Evolutionary conservation across 37 sponge, comb jelly and placozoan species (phyloP), one percentile per base, ranked within the genome.

Genomic region (Crambe crambe): DNA sequence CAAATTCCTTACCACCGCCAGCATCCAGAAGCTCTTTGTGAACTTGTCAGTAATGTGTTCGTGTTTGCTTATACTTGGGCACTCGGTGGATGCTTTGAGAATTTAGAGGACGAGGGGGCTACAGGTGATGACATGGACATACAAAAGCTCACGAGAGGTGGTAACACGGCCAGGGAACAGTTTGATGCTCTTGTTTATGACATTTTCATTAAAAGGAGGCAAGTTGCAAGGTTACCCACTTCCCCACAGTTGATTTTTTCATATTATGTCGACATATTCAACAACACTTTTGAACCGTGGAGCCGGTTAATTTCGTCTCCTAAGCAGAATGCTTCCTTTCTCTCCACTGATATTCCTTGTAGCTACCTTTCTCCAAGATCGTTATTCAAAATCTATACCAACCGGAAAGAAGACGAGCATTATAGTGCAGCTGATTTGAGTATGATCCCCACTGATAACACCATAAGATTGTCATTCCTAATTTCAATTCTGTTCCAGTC

Each of bases 111-210:
- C 15, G 68, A 62, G n/a, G 5, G 22, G 9, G 35, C 3, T 47
- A 47, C 10, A 15, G 31, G 9, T 1, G 61, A 22, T 23, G 36
- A n/a, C 26, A 23, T 62, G 72, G 56, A 37, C 36, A 74, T 27
- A 5, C 35, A 65, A 2, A 25, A 30, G 12, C 56, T 78, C 27
- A 22, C 56, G 23, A 66, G 89, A 54, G 89, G 89, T 10, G 89
- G 84, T 20, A 34, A 59, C 58, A 81, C 64, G 34, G 87, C 56
- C 30, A 56, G 82, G 37, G 76, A 78, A 20, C 34, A 80, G 35
- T 93, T 93, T 81, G 90, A 93, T 77, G 65, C 75, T 12, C 81
- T 93, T 26, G 90, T 93, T 2, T 83, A 85, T 37, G 73, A 85
- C 37, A 31, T 93, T 29, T 93, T 93, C 68, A 77, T 68, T 21